Base-by-base conservation (phyloP, 2,797 vertebrate species). In the Acanthornis magna region DNA sequence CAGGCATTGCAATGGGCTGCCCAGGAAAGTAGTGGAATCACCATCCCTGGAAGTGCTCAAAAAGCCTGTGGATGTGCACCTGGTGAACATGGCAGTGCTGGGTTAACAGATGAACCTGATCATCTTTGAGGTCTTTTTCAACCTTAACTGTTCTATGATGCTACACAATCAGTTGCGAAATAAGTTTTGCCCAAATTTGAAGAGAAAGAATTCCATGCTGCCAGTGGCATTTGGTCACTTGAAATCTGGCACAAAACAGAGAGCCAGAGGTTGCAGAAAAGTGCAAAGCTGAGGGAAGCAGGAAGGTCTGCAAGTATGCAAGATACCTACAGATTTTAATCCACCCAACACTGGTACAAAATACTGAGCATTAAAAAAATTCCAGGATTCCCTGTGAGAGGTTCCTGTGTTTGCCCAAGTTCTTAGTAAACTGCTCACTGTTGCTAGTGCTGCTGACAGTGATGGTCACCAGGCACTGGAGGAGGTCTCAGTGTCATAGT, bases 281-380 rank as follows among this genome's bases (percentile, higher is more conserved):
- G 13, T 25, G n/a, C 23, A 7, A 70, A 67, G 36, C 2, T 32
- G 58, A 68, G 58, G 60, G 71, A 55, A 61, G 34, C 3, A 13
- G 29, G 10, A 53, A 75, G 17, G 25, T 40, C 32, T 61, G 38
- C 23, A 53, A 53, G 26, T 15, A 17, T 71, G 29, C n/a, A 70
- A 53, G 21, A 15, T 36, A 13, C 5, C 40, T 57, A 47, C 36
- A n/a, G 60, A 43, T 26, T 74, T 92, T 65, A 45, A 60, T 25
- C 2, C 5, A 10, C 20, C 2, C 29, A 48, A 23, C 20, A 9
- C 5, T 11, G 26, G 7, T 77, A 45, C 16, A 9, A 71, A 67
- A 29, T 26, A 57, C 2, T 0, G 1, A 67, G 30, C n/a, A 13
- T 30, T 25, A 63, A 63, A 3, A 61, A 42, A 66, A 43, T 11